phyloP scores from a whole-genome alignment of 2,797 vertebrate genomes.

The Peromyscus melanophrys region DNA sequence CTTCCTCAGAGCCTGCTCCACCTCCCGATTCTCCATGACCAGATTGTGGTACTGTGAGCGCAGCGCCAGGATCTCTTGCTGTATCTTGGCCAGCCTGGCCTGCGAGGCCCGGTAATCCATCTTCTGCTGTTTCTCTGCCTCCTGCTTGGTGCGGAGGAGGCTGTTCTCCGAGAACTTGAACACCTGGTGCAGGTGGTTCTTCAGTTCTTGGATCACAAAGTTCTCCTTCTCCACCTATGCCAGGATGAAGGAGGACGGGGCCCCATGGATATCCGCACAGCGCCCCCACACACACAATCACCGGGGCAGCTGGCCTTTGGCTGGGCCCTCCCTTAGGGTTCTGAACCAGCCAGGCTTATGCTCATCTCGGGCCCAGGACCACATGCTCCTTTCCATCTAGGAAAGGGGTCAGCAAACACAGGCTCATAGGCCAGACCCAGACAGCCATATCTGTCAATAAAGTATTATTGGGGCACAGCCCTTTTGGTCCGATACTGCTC shows the following conservation, averaged over 20 bases:
- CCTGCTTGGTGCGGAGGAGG: constrained; percentile 82
- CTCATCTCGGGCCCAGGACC: neutral
- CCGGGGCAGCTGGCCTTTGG: neutral
- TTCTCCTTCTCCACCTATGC: constrained; percentile 90
- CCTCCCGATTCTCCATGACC: constrained; percentile 88
- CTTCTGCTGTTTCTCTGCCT: constrained; percentile 88
- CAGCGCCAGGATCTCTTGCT: constrained; percentile 89
- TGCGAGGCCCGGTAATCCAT: constrained; percentile 85
- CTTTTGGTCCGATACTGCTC: neutral
- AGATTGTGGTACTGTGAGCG: constrained; percentile 86
- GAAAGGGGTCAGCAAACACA: neutral
- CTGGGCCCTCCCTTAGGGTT: neutral
- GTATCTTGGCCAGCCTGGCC: constrained; percentile 83
- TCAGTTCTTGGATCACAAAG: constrained; percentile 87
- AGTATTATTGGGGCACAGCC: neutral
- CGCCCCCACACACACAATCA: too few relatives aligned
- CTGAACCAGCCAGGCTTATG: neutral
- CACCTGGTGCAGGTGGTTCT: constrained; percentile 87
- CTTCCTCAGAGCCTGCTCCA: constrained; percentile 90
- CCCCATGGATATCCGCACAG: rapidly evolving
- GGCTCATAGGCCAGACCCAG: neutral
- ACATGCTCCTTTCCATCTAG: neutral
- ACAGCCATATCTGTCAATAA: neutral
- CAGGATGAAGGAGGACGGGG: neutral
- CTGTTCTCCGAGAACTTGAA: constrained; percentile 84